phyloP scores from a whole-genome alignment of 2,888 invertebrate genomes.

The Sinelater perroti region DNA sequence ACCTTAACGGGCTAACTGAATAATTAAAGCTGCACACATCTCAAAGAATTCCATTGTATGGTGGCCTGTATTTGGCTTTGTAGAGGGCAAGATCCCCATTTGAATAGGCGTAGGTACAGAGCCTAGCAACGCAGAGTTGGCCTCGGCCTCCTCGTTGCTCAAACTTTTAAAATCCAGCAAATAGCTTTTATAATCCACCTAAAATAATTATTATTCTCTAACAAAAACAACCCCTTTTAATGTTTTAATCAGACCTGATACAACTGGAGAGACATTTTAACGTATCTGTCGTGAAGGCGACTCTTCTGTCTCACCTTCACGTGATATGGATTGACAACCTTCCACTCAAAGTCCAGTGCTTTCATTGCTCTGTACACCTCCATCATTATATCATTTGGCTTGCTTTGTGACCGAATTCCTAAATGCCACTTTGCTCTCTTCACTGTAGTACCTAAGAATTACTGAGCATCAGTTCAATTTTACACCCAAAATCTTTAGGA shows the following conservation, averaged over 20 bases:
- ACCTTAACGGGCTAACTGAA: slow-evolving; percentile 90
- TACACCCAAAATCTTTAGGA: too few relatives aligned
- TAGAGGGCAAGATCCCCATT: slow-evolving; percentile 40
- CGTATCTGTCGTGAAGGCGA: slow-evolving; percentile 78
- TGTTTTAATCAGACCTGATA: slow-evolving; percentile 74
- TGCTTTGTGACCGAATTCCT: slow-evolving; percentile 98
- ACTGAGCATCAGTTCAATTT: slow-evolving; percentile 18
- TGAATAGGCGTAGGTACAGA: slow-evolving; percentile 56
- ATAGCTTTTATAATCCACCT: slow-evolving; percentile 96
- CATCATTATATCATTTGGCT: slow-evolving; percentile 99
- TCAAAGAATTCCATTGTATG: slow-evolving; percentile 99
- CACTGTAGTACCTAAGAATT: slow-evolving; percentile 72
- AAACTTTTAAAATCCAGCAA: slow-evolving; percentile 96
- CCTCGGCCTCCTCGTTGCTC: slow-evolving; percentile 73
- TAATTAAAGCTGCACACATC: slow-evolving; percentile 99
- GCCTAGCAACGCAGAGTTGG: slow-evolving; percentile 52
- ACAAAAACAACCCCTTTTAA: background rate
- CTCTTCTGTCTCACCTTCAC: slow-evolving; percentile 94
- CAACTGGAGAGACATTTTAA: slow-evolving; percentile 97
- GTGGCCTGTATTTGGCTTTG: slow-evolving; percentile 68
- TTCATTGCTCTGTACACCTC: slow-evolving; percentile 99
- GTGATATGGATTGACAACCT: slow-evolving; percentile 96
- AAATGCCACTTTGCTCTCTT: slow-evolving; percentile 99
- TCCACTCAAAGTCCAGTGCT: slow-evolving; percentile 98
- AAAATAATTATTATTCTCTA: slow-evolving; percentile 22